Evolutionary conservation across 2,888 invertebrate genomes (phyloP).

Genomic region (Eudasyphora cyanicolor): DNA sequence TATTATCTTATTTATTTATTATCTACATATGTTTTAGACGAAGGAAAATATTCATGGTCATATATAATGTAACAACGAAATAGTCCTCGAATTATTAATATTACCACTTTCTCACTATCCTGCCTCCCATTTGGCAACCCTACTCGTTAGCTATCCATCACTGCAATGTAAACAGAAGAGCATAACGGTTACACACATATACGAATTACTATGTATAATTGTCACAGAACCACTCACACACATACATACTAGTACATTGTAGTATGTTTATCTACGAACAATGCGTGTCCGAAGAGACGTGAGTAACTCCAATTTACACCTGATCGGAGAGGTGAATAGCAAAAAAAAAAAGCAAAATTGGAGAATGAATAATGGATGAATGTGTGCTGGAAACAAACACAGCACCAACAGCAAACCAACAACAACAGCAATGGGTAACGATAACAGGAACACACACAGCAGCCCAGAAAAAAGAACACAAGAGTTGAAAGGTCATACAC

Average conservation of each 20-base stretch:
- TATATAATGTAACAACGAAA: too few species aligned
- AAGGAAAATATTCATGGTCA: too few species aligned
- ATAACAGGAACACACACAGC: slow-evolving; percentile 36
- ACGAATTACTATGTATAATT: neutral
- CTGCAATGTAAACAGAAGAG: too few species aligned
- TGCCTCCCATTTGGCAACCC: too few species aligned
- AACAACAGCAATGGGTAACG: neutral
- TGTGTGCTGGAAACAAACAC: neutral
- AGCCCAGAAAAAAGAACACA: slow-evolving; percentile 29
- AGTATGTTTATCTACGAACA: neutral
- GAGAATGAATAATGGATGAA: slow-evolving; percentile 50
- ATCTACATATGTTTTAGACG: too few species aligned
- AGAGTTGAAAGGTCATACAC: slow-evolving; percentile 52
- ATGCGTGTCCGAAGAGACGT: neutral
- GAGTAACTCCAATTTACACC: slow-evolving; percentile 25
- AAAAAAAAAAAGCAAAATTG: neutral
- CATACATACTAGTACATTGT: neutral
- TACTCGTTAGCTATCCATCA: too few species aligned
- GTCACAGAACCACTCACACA: neutral
- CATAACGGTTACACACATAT: too few species aligned
- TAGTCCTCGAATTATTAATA: too few species aligned
- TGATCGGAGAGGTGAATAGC: slow-evolving; percentile 15
- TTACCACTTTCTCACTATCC: too few species aligned
- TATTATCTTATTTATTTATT: too few species aligned
- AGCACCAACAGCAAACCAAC: slow-evolving; percentile 1